These are phyloP conservation scores for Ptilodon capucinus DNA, from an alignment of 2,888 invertebrate species.

Conservation along the genomic window DNA sequence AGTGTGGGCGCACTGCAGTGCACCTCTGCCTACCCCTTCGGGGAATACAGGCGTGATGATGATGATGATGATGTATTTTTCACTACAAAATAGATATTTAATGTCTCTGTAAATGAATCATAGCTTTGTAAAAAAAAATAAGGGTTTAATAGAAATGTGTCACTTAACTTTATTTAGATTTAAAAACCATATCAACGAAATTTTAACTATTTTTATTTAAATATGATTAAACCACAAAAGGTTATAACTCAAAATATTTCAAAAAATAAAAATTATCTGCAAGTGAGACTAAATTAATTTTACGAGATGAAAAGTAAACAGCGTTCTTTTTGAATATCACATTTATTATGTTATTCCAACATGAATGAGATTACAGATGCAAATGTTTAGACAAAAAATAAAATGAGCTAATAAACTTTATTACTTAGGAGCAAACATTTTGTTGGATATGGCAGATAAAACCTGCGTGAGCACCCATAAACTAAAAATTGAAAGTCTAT, in stretches of 20 bases:
- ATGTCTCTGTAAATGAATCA: too few species aligned
- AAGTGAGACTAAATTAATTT: not conserved
- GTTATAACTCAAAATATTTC: not conserved
- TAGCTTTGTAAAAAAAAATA: too few species aligned
- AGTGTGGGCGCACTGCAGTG: too few species aligned
- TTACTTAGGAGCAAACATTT: constrained; percentile 6
- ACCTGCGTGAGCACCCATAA: not conserved
- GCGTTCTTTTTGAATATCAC: not conserved
- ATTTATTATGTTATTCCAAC: constrained; percentile 1
- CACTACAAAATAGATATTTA: too few species aligned
- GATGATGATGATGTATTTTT: too few species aligned
- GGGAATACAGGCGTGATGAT: too few species aligned
- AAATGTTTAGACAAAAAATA: constrained; percentile 8
- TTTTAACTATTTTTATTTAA: too few species aligned
- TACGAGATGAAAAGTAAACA: not conserved
- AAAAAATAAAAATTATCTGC: not conserved
- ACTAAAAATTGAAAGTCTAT: constrained; percentile 7
- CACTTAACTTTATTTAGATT: too few species aligned
- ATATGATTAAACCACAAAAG: too few species aligned
- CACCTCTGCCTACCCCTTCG: too few species aligned
- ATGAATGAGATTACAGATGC: not conserved
- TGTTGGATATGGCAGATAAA: not conserved
- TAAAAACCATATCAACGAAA: too few species aligned
- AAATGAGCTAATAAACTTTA: constrained; percentile 11
- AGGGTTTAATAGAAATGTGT: too few species aligned